A percentile compares a stretch with the other conserved stretches of the same genome.
phyloP scores from a whole-genome alignment of 2,797 vertebrate genomes.

The Oceanodroma leucorhoa region DNA sequence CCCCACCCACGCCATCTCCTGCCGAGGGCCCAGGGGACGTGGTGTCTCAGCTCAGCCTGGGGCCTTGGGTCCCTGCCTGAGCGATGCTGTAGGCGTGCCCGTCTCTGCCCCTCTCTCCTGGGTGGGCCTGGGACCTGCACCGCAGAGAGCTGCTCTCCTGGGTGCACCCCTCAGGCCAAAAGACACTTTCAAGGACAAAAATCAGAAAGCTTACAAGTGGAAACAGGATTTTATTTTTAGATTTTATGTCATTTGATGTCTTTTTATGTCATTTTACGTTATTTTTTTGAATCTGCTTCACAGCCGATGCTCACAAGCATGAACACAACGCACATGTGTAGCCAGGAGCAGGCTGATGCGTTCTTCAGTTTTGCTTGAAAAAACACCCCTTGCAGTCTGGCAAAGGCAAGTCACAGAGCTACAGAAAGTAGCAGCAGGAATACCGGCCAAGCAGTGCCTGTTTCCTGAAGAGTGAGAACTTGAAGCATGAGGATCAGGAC shows the following conservation, averaged over 20 bases:
- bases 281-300: neutral
- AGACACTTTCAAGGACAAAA: neutral
- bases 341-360: neutral
- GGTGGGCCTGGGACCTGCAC: neutral
- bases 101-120: neutral
- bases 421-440: neutral
- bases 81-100: neutral
- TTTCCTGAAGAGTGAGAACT: neutral
- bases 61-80: neutral
- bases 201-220: neutral
- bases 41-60: neutral
- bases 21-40: neutral
- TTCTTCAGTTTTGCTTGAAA: neutral
- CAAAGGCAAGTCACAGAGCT: too few relatives aligned
- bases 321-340: neutral
- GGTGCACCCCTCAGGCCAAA: neutral
- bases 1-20: neutral
- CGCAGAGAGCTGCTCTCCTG: neutral
- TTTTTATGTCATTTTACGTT: too few relatives aligned
- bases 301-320: neutral
- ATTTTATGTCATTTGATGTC: too few relatives aligned
- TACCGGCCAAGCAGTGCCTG: neutral
- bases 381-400: neutral
- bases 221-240: neutral
- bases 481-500: neutral